Conservation (phyloP, 2,113 vertebrate genomes). For the Ranitomeya imitator region DNA sequence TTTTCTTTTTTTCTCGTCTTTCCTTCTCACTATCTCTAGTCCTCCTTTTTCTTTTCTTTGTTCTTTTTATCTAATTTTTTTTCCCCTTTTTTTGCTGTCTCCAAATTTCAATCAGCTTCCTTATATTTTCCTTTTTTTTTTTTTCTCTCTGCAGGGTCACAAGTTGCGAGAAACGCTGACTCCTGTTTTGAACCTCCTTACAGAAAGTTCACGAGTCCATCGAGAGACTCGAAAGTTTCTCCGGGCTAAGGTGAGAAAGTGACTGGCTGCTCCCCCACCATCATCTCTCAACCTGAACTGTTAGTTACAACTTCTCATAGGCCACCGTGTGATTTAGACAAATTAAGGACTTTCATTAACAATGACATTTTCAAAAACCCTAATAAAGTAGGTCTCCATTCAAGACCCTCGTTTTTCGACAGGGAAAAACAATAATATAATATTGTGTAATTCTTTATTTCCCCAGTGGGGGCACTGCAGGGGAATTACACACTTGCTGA, state of each 20-base stretch:
- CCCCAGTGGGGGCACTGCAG: neutral
- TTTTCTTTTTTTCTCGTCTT: too few relatives aligned
- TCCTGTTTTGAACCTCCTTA: constrained; percentile 77
- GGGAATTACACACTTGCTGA: too few relatives aligned
- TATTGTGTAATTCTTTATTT: neutral
- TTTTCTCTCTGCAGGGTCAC: constrained; percentile 64
- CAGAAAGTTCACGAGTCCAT: constrained; percentile 77
- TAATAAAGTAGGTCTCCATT: neutral
- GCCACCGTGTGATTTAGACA: too few relatives aligned
- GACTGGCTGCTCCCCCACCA: neutral
- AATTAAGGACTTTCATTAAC: too few relatives aligned
- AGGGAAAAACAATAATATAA: neutral
- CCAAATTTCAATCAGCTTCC: too few relatives aligned
- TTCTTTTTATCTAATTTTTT: too few relatives aligned
- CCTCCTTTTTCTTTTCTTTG: too few relatives aligned
- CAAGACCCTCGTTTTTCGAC: neutral
- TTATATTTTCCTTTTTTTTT: neutral
- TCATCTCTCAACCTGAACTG: neutral
- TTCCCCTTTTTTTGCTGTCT: too few relatives aligned
- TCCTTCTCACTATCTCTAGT: too few relatives aligned
- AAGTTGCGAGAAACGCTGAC: constrained; percentile 77
- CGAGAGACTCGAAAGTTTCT: constrained; percentile 76
- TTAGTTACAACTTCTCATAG: neutral
- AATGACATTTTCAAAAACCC: too few relatives aligned
- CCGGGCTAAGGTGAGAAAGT: constrained; percentile 57